Evolutionary conservation across 2,113 vertebrate genomes (phyloP).

Genomic region (Saguinus midas): DNA sequence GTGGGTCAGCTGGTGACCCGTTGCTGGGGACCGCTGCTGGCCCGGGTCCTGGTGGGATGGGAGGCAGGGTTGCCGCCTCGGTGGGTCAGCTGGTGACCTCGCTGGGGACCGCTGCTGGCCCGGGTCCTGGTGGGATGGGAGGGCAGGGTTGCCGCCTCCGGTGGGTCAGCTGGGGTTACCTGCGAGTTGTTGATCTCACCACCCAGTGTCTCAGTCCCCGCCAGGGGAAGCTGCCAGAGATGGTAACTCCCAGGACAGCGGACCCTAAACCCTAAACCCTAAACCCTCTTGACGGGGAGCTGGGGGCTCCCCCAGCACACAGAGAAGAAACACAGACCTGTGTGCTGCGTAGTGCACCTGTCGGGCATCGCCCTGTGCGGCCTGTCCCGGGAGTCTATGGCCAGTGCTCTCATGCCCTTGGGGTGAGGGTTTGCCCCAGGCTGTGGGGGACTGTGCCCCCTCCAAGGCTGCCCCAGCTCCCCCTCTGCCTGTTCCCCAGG

Average conservation of each 20-base stretch:
- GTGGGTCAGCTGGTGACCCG: too few species aligned
- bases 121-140: not conserved
- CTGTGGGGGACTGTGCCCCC: rapidly evolving
- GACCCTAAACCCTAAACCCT: not conserved
- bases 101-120: not conserved
- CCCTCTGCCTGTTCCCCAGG: not conserved
- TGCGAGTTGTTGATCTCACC: not conserved
- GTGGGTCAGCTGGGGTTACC: not conserved
- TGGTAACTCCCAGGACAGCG: rapidly evolving
- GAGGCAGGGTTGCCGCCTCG: too few species aligned
- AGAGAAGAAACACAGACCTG: rapidly evolving
- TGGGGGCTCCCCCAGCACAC: rapidly evolving
- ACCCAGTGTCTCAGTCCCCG: rapidly evolving
- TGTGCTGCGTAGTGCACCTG: rapidly evolving
- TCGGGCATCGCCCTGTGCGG: rapidly evolving
- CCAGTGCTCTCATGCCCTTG: rapidly evolving
- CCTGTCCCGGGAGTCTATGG: not conserved
- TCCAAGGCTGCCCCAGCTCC: too few species aligned
- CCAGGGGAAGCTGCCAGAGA: not conserved
- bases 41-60: too few species aligned
- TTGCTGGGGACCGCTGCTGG: too few species aligned
- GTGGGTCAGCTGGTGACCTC: not conserved
- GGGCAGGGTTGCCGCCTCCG: not conserved
- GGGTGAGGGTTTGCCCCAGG: not conserved
- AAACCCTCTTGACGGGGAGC: not conserved